Evolutionary conservation across 1,140 invertebrate genomes (phyloP).

Genomic region (Nixonia krombeini): DNA sequence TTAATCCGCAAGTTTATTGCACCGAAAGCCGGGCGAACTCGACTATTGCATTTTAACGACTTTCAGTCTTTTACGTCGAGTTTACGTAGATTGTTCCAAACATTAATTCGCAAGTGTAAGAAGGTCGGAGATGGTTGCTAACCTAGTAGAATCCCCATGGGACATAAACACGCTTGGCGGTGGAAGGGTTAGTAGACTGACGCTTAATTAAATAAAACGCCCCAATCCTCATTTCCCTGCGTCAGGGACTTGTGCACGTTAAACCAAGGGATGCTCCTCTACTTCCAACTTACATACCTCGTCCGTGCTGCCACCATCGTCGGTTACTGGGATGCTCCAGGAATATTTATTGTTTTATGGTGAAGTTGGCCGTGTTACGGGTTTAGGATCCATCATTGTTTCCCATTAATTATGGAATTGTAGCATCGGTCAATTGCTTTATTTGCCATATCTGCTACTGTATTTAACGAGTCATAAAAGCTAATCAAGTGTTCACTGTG

Average conservation of each 20-base stretch:
- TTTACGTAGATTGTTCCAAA: slow-evolving; percentile 44
- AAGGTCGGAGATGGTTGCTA: slow-evolving; percentile 46
- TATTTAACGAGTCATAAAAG: too few species aligned
- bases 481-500: too few species aligned
- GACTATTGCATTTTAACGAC: slow-evolving; percentile 33
- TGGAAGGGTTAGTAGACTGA: slow-evolving; percentile 56
- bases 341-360: slow-evolving; percentile 46
- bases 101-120: slow-evolving; percentile 50
- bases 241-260: slow-evolving; percentile 50
- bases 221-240: slow-evolving; percentile 56
- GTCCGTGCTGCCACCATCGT: slow-evolving; percentile 39
- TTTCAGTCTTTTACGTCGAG: slow-evolving; percentile 28
- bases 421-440: too few species aligned
- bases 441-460: too few species aligned
- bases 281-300: slow-evolving; percentile 38
- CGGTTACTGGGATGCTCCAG: slow-evolving; percentile 30
- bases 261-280: slow-evolving; percentile 47
- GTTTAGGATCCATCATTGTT: neutral
- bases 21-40: neutral
- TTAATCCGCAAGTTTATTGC: neutral
- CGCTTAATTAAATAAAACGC: slow-evolving; percentile 67
- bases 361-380: slow-evolving; percentile 18
- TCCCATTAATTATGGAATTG: too few species aligned
- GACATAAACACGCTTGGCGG: slow-evolving; percentile 56
- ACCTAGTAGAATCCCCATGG: slow-evolving; percentile 51